phyloP scores from a whole-genome alignment of 2,113 vertebrate species.

The Siniperca knerii region DNA sequence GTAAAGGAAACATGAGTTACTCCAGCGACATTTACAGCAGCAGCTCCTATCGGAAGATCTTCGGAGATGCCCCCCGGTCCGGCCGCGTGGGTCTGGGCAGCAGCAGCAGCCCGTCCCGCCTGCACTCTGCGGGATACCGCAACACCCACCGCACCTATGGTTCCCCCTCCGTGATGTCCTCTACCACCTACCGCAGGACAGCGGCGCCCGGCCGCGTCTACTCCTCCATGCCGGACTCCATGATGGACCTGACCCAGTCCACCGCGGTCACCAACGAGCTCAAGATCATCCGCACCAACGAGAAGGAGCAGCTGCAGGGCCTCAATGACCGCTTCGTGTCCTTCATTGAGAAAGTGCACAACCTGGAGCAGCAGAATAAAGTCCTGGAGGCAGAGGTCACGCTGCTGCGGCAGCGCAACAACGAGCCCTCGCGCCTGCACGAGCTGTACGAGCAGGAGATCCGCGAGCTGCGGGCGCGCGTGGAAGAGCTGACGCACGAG shows the following conservation, averaged over 20 bases:
- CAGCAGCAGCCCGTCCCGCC: conserved; percentile 80
- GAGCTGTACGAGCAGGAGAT: conserved; percentile 88
- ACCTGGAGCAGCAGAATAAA: conserved; percentile 88
- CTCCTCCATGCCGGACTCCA: conserved; percentile 74
- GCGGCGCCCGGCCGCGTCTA: conserved; percentile 77
- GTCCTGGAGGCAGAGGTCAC: conserved; percentile 86
- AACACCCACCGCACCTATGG: conserved; percentile 75
- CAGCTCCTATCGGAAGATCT: conserved; percentile 87
- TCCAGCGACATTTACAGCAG: conserved; percentile 81
- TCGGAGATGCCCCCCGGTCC: conserved; percentile 82
- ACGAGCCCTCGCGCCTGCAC: conserved; percentile 86
- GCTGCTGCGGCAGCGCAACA: conserved; percentile 84
- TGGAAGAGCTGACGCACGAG: conserved; percentile 86
- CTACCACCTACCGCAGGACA: conserved; percentile 78
- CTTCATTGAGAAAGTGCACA: conserved; percentile 88
- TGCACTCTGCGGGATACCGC: conserved; percentile 77
- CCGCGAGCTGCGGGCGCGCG: conserved; percentile 83
- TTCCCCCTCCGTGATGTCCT: conserved; percentile 67
- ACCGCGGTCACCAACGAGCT: conserved; percentile 88
- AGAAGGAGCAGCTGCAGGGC: conserved; percentile 89
- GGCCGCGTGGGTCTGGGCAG: conserved; percentile 71
- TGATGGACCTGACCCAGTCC: conserved; percentile 84
- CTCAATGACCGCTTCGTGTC: conserved; percentile 89
- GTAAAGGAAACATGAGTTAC: conserved; percentile 81
- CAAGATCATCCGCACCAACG: conserved; percentile 88